A percentile compares a stretch with the other conserved stretches of the same genome.
phyloP scores from a whole-genome alignment of 2,113 vertebrate species.

The Aythya baeri region DNA sequence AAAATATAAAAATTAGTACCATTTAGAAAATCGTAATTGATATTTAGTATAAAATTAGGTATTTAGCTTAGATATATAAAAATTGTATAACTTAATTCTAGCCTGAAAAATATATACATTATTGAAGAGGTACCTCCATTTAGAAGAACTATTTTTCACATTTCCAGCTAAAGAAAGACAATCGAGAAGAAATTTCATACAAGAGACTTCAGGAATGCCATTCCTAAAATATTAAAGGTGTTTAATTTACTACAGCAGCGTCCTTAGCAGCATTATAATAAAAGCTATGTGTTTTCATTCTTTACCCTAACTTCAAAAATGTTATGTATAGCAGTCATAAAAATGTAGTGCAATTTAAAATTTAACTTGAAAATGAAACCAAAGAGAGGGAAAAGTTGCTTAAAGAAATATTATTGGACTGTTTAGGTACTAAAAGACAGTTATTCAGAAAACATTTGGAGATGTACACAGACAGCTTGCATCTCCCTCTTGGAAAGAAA shows the following conservation, averaged over 20 bases:
- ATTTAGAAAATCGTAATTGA: not conserved
- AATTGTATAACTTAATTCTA: not conserved
- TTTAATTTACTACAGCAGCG: conserved; percentile 5
- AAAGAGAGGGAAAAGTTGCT: not conserved
- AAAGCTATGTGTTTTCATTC: not conserved
- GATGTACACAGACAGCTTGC: not conserved
- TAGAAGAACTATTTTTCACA: not conserved
- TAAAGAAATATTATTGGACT: not conserved
- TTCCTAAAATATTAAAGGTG: conserved; percentile 47
- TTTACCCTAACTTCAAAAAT: conserved; percentile 3
- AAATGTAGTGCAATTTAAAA: not conserved
- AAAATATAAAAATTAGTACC: not conserved
- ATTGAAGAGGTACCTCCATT: not conserved
- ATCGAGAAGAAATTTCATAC: not conserved
- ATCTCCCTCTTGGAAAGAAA: not conserved
- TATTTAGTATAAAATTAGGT: not conserved
- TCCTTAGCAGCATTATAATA: not conserved
- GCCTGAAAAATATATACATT: not conserved
- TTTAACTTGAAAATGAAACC: not conserved
- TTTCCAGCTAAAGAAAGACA: not conserved
- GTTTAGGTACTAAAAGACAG: not conserved
- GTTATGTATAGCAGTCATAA: not conserved
- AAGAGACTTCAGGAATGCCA: conserved; percentile 1
- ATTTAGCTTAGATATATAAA: not conserved
- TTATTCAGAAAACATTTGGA: not conserved